Conservation (phyloP, 2,888 invertebrate genomes). For the Slavum lentiscoides region DNA sequence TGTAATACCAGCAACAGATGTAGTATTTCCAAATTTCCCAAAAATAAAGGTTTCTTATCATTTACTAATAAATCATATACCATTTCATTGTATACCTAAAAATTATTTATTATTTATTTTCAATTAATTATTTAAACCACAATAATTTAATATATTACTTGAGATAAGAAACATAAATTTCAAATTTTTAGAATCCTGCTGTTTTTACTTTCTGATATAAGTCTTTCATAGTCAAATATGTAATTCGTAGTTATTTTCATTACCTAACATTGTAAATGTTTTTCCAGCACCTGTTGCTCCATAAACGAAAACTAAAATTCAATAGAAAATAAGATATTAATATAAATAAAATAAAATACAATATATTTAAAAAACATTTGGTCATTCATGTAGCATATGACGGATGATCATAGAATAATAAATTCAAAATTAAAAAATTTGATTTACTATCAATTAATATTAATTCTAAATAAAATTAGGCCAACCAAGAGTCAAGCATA, state of each 20-base stretch:
- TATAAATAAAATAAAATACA: neutral
- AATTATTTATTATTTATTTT: neutral
- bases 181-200: slow-evolving; percentile 76
- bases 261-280: slow-evolving; percentile 92
- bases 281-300: slow-evolving; percentile 96
- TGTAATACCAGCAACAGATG: slow-evolving; percentile 78
- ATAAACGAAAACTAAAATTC: slow-evolving; percentile 80
- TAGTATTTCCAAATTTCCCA: slow-evolving; percentile 69
- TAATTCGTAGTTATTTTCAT: slow-evolving; percentile 74
- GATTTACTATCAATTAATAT: too few species aligned
- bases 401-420: too few species aligned
- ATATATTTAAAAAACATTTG: too few species aligned
- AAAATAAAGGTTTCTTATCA: slow-evolving; percentile 70
- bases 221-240: slow-evolving; percentile 86
- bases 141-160: slow-evolving; percentile 57
- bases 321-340: neutral
- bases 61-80: slow-evolving; percentile 81
- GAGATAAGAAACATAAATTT: slow-evolving; percentile 79
- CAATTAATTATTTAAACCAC: neutral
- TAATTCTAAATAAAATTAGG: too few species aligned
- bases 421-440: too few species aligned
- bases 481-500: too few species aligned
- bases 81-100: slow-evolving; percentile 82
- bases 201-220: slow-evolving; percentile 76
- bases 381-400: too few species aligned